Base-by-base conservation (phyloP, 2,113 vertebrate genomes). In the Amphilophus citrinellus region DNA sequence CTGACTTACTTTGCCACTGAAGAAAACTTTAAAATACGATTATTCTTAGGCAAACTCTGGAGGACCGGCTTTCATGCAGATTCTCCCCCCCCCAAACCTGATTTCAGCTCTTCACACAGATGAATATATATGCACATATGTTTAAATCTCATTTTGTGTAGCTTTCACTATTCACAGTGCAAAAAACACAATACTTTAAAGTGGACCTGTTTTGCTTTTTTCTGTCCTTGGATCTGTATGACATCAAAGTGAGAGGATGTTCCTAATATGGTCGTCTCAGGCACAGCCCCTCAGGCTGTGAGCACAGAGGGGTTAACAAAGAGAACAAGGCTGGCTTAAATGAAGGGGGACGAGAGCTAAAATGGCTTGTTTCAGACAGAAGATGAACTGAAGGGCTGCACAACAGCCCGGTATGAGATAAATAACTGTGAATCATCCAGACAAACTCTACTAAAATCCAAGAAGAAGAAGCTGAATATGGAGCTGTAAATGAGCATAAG, bases 121-220 rank as follows among this genome's bases (percentile, higher is more conserved):
- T 78, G 77, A 82, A 80, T 53, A 86, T 84, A 89, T 77, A 80
- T 79, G 47, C 63, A 83, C 66, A 57, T 61, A 53, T 24, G 15
- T 47, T 13, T 53, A 68, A 79, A 73, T 77, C 73, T 68, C 1
- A 20, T 37, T 42, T 61, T 39, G 44, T 66, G 66, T 80, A 82
- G 82, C 77, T 66, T 90, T 77, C 15, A 50, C 32, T 65, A 75
- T 92, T 92, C 91, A 93, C 89, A 92, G 84, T 91, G 65, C 81
- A 60, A 88, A 76, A 39, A 8, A 83, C 60, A 79, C 18, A 62
- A 65, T 15, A 71, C 61, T 47, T 32, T 73, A 73, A 73, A 73
- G 68, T 73, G 47, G 47, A 73, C 47, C 68, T 73, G 32, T 32
- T 73, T 53, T n/a, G 27, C 20, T 73, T 73, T 73, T 73, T 73